Percentiles rank a stretch among this genome's conserved stretches.
phyloP scores from a whole-genome alignment of 2,113 vertebrate species.

The Lota lota region DNA sequence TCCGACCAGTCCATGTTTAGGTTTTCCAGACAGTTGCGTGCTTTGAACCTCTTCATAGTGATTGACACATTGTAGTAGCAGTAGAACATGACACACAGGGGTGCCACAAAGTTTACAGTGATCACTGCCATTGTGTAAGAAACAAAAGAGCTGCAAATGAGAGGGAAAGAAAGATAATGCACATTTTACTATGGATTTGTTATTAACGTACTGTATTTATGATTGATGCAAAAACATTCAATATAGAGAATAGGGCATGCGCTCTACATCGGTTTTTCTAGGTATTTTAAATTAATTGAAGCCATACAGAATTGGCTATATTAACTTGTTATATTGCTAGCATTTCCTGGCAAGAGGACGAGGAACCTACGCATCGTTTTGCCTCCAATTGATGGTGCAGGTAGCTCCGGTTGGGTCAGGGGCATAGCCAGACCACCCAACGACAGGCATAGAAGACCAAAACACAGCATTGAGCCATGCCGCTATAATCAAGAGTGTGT shows the following conservation, averaged over 20 bases:
- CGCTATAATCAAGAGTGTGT: constrained; percentile 80
- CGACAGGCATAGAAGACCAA: constrained; percentile 89
- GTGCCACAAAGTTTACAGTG: constrained; percentile 86
- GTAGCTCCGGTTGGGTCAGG: constrained; percentile 95
- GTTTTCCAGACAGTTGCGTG: constrained; percentile 72
- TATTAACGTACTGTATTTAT: too few species aligned
- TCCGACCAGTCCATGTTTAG: constrained; percentile 88
- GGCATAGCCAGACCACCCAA: constrained; percentile 92
- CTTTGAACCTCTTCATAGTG: constrained; percentile 76
- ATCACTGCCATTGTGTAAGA: constrained; percentile 96
- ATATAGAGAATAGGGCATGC: too few species aligned
- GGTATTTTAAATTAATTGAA: too few species aligned
- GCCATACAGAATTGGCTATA: not conserved
- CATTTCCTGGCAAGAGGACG: not conserved
- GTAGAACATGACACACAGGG: constrained; percentile 91
- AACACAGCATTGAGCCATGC: constrained; percentile 95
- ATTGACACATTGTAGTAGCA: constrained; percentile 91
- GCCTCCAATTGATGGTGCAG: constrained; percentile 94
- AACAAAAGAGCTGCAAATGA: constrained; percentile 84
- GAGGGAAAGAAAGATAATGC: not conserved
- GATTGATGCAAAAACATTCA: too few species aligned
- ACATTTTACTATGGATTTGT: too few species aligned
- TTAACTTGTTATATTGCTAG: not conserved
- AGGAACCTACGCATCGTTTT: constrained; percentile 85
- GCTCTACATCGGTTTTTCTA: too few species aligned